phyloP scores from a whole-genome alignment of 1,140 invertebrate species.

The Scaptomyza graminum region DNA sequence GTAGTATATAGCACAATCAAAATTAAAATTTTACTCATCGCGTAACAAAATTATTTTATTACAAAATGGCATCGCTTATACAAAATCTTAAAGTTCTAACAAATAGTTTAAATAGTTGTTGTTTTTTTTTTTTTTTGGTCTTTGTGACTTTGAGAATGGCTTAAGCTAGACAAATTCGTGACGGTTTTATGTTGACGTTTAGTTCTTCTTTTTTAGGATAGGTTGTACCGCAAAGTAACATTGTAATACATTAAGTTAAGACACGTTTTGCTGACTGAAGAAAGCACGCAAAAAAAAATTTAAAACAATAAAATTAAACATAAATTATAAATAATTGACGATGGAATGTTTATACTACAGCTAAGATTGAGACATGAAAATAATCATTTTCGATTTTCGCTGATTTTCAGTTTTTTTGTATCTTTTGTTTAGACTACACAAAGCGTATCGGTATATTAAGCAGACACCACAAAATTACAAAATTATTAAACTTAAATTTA shows the following conservation, averaged over 20 bases:
- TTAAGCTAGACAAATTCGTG: constrained; percentile 76
- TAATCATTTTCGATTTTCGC: neutral
- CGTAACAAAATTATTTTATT: constrained; percentile 62
- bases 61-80: constrained; percentile 40
- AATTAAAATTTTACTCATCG: constrained; percentile 51
- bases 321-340: constrained; percentile 32
- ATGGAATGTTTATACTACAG: constrained; percentile 69
- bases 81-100: constrained; percentile 46
- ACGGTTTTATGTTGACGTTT: constrained; percentile 55
- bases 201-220: constrained; percentile 49
- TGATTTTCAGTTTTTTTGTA: neutral
- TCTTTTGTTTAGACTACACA: constrained; percentile 3
- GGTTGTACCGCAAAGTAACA: constrained; percentile 51
- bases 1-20: constrained; percentile 49
- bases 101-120: constrained; percentile 24
- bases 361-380: constrained; percentile 48
- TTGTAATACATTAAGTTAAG: constrained; percentile 65
- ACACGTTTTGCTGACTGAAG: constrained; percentile 71
- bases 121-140: constrained; percentile 12
- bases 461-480: constrained; percentile 37
- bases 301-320: constrained; percentile 39
- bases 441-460: constrained; percentile 6
- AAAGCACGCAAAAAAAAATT: constrained; percentile 51
- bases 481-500: constrained; percentile 19
- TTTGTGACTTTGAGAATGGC: constrained; percentile 27